A percentile compares a stretch with the other conserved stretches of the same genome.
phyloP scores from a whole-genome alignment of 2,797 vertebrate species.

The Craterocephalus amniculus region DNA sequence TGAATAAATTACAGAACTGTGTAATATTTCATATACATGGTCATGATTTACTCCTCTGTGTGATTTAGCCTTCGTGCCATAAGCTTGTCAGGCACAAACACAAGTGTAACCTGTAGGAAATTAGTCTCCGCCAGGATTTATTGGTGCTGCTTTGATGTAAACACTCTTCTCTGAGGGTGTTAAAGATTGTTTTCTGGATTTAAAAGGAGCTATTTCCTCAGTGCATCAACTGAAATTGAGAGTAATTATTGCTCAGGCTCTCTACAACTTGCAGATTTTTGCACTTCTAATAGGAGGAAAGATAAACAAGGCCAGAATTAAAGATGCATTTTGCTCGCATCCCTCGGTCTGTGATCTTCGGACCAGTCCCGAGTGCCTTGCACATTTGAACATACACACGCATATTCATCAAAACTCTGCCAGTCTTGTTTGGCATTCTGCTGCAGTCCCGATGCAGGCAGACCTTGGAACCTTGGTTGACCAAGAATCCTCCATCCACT shows the following conservation, averaged over 20 bases:
- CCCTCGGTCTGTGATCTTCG: slow-evolving; percentile 59
- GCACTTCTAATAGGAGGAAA: slow-evolving; percentile 52
- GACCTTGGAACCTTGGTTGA: slow-evolving; percentile 66
- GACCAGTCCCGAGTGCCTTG: slow-evolving; percentile 5
- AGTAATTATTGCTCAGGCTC: slow-evolving; percentile 64
- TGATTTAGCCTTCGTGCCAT: slow-evolving; percentile 17
- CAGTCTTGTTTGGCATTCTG: slow-evolving; percentile 70
- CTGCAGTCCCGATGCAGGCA: slow-evolving; percentile 51
- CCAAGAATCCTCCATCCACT: slow-evolving; percentile 59
- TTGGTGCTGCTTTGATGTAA: slow-evolving; percentile 64
- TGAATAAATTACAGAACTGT: slow-evolving; percentile 19
- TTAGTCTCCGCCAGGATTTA: slow-evolving; percentile 55
- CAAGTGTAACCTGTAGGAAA: slow-evolving; percentile 66
- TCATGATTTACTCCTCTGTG: slow-evolving; percentile 19
- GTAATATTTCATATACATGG: slow-evolving; percentile 6
- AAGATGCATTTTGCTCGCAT: slow-evolving; percentile 68
- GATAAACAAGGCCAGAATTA: slow-evolving; percentile 71
- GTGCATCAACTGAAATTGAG: slow-evolving; percentile 47
- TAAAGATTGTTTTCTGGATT: slow-evolving; percentile 67
- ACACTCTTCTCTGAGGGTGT: slow-evolving; percentile 52
- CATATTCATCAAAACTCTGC: slow-evolving; percentile 16
- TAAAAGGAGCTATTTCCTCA: slow-evolving; percentile 53
- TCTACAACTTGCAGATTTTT: slow-evolving; percentile 37
- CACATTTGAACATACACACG: slow-evolving; percentile 18
- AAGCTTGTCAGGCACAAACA: slow-evolving; percentile 43